Conservation (phyloP, 92 coral and sea anemone genomes). For the Bergia puertoricense region DNA sequence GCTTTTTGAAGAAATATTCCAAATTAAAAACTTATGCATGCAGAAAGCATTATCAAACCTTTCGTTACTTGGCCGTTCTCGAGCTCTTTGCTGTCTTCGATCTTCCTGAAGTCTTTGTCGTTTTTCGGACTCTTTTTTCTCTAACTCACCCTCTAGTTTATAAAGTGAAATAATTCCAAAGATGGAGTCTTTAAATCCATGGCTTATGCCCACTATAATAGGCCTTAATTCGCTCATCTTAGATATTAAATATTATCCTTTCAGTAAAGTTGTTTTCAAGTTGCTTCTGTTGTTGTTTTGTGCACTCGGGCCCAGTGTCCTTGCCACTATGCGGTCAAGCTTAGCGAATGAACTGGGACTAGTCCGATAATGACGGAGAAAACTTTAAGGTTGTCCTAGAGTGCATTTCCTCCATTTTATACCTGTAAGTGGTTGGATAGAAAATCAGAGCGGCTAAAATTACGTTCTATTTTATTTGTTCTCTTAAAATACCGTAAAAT, state of each 20-base stretch:
- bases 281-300: neutral
- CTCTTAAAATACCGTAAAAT: too few species aligned
- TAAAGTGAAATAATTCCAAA: constrained; percentile 80
- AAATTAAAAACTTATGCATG: too few species aligned
- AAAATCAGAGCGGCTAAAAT: too few species aligned
- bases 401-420: too few species aligned
- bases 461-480: too few species aligned
- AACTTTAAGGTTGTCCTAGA: too few species aligned
- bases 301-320: neutral
- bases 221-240: constrained; percentile 86
- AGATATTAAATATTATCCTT: neutral
- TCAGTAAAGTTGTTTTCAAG: too few species aligned
- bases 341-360: too few species aligned
- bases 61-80: constrained; percentile 61
- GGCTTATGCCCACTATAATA: constrained; percentile 68
- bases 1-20: too few species aligned
- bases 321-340: neutral
- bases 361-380: too few species aligned
- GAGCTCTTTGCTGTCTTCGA: constrained; percentile 47
- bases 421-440: too few species aligned
- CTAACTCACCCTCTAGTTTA: constrained; percentile 62
- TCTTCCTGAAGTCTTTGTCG: constrained; percentile 42
- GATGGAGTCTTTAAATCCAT: constrained; percentile 88
- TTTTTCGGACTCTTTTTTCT: constrained; percentile 59
- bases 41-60: constrained; percentile 18